Evolutionary conservation across 2,797 vertebrate species (phyloP).

Genomic region (Tokudaia tokunoshimensis): DNA sequence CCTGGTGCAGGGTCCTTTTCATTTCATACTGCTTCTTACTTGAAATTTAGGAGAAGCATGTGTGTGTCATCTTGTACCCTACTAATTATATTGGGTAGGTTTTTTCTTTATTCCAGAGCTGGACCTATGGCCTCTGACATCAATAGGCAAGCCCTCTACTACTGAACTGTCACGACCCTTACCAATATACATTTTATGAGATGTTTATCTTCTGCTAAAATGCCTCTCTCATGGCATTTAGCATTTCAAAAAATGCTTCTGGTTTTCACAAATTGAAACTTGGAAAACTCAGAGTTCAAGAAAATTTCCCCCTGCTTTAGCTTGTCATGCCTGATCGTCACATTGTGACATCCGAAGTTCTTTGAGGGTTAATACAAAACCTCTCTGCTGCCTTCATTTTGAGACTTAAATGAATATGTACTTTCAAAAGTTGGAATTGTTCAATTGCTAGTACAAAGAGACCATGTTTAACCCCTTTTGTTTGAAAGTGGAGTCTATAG

Average conservation of each 20-base stretch:
- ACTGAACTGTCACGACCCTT: neutral
- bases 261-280: slow-evolving; percentile 32
- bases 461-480: neutral
- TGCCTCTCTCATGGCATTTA: neutral
- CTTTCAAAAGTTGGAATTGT: slow-evolving; percentile 50
- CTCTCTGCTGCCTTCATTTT: slow-evolving; percentile 20
- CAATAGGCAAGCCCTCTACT: neutral
- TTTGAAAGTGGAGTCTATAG: slow-evolving; percentile 26
- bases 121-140: neutral
- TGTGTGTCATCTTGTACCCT: neutral
- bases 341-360: neutral
- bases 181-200: neutral
- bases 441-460: neutral
- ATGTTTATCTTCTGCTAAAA: slow-evolving; percentile 38
- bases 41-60: neutral
- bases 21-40: neutral
- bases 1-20: neutral
- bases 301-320: neutral
- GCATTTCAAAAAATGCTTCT: neutral
- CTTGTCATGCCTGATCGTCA: slow-evolving; percentile 1
- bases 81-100: neutral
- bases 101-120: neutral
- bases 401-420: slow-evolving; percentile 17
- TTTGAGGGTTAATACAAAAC: slow-evolving; percentile 62
- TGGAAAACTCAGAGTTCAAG: slow-evolving; percentile 34